Evolutionary conservation across 2,888 invertebrate genomes (phyloP), one percentile per base, ranked within the genome.

Genomic region (Furcula furcula): DNA sequence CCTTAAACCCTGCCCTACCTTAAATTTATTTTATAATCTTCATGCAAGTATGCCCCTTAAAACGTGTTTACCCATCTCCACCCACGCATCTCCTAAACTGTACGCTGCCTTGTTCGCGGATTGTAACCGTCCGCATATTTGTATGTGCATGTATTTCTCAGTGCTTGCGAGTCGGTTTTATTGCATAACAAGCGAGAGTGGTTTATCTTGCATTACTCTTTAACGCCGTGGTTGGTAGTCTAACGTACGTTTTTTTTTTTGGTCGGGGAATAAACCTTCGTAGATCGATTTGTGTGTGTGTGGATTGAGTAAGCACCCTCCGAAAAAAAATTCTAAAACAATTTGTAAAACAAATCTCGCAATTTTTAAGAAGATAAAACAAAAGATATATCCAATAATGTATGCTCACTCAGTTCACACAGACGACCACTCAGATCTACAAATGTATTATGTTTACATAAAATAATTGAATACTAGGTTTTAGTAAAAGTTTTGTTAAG

Each of bases 31-130:
- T n/a, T n/a, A n/a, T 5, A 16, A 2, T 6, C 10, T 15, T 4
- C 3, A 9, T 2, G 5, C 1, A 11, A 23, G 1, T 7, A 35
- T 46, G 41, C 38, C 31, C 62, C 61, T 65, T 65, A 65, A 64
- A 31, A 34, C 39, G 13, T 38, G 52, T 50, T 46, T 50, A 43
- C 50, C 31, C 53, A 38, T 44, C 44, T 34, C 15, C 64, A 36
- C 65, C 65, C 53, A 65, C 65, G 44, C 63, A 46, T 0, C 48
- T 44, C 56, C 52, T 59, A 54, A 62, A 64, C 64, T 45, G 56
- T 58, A 51, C 41, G 47, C 39, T 28, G 40, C 40, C 46, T 35
- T 45, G 58, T 54, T 53, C 39, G 42, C 45, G 44, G 54, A 41
- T 52, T 47, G 47, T 42, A 33, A 39, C 13, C 18, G 10, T 31